Evolutionary conservation across 2,113 vertebrate genomes (phyloP).

Genomic region (Protomyctophum bolini): DNA sequence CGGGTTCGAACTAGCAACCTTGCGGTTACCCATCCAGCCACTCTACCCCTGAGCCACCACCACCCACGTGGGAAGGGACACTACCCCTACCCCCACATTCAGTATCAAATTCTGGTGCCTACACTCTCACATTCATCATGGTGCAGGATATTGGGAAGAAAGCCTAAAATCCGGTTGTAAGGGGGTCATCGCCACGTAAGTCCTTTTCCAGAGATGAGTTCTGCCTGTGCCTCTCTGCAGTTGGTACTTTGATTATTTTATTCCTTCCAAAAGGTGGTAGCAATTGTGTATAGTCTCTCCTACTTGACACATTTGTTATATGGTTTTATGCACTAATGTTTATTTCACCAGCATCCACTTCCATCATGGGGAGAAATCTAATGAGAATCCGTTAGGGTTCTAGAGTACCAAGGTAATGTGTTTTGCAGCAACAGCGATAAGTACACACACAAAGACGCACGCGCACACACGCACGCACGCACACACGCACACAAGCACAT

Average conservation of each 20-base stretch:
- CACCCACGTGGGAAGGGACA: too few relatives aligned
- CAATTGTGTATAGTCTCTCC: constrained; percentile 27
- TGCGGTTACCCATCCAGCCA: too few relatives aligned
- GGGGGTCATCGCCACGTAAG: constrained; percentile 58
- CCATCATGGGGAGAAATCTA: constrained; percentile 28
- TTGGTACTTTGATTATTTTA: constrained; percentile 59
- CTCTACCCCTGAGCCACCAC: too few relatives aligned
- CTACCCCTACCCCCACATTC: too few relatives aligned
- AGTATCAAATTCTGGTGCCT: not conserved
- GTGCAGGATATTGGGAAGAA: constrained; percentile 58
- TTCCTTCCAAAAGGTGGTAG: constrained; percentile 20
- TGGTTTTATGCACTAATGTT: constrained; percentile 45
- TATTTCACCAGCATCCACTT: constrained; percentile 36
- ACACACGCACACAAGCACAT: not conserved
- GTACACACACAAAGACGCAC: too few relatives aligned
- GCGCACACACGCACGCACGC: too few relatives aligned
- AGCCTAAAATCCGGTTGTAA: constrained; percentile 56
- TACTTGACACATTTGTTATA: constrained; percentile 23
- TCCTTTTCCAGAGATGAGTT: constrained; percentile 65
- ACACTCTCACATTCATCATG: constrained; percentile 42
- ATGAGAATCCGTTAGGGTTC: constrained; percentile 29
- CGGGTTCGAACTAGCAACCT: too few relatives aligned
- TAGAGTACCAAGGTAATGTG: constrained; percentile 5
- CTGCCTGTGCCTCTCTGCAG: constrained; percentile 45
- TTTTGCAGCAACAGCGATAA: constrained; percentile 6